phyloP scores from a whole-genome alignment of 2,888 invertebrate genomes.

The Pogonocherus hispidulus region DNA sequence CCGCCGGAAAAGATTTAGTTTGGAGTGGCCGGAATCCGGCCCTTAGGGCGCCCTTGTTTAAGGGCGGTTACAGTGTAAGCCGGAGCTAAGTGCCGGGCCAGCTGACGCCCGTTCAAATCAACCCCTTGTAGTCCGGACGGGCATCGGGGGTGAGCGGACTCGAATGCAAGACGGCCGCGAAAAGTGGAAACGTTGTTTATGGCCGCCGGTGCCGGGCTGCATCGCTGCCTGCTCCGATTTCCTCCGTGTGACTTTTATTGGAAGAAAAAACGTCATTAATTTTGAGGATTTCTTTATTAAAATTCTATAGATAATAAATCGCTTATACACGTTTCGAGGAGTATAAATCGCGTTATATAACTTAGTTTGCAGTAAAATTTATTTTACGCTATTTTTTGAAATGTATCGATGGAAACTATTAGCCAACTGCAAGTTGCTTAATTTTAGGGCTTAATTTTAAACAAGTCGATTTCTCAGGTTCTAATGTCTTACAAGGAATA shows the following conservation, averaged over 20 bases:
- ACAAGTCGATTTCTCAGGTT: too few species aligned
- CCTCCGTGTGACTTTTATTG: conserved; percentile 37
- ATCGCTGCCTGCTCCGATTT: conserved; percentile 13
- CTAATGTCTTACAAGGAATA: too few species aligned
- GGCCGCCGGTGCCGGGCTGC: not conserved
- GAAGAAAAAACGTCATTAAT: conserved; percentile 24
- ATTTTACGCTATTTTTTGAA: too few species aligned
- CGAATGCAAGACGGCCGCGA: conserved; percentile 6
- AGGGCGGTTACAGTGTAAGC: conserved; percentile 58
- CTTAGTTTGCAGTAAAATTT: too few species aligned
- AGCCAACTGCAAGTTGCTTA: too few species aligned
- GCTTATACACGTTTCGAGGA: too few species aligned
- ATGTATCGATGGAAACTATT: too few species aligned
- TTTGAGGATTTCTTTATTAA: conserved; percentile 11
- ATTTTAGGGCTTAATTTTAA: too few species aligned
- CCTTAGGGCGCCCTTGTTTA: conserved; percentile 55
- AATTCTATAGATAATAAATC: not conserved
- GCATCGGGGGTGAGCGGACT: conserved; percentile 53
- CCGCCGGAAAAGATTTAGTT: conserved; percentile 60
- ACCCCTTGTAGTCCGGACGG: conserved; percentile 61
- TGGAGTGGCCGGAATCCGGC: conserved; percentile 52
- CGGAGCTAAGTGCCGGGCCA: conserved; percentile 71
- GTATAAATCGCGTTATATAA: too few species aligned
- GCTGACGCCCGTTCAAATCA: conserved; percentile 70
- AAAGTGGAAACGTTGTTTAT: conserved; percentile 11